phyloP scores from a whole-genome alignment of 2,888 invertebrate genomes.

The Platycheirus albimanus region DNA sequence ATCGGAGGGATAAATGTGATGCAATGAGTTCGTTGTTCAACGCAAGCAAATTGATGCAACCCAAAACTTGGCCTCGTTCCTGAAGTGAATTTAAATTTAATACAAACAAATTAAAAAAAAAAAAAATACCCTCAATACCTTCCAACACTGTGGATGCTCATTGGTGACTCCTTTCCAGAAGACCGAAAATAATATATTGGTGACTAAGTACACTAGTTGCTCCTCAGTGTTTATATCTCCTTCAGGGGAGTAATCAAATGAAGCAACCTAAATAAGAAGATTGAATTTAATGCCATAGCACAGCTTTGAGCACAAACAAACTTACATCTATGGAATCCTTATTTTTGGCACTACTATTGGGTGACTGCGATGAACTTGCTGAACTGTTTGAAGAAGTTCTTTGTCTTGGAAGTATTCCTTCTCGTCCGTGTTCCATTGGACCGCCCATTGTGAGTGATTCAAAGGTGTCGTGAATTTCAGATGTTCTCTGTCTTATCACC shows the following conservation, averaged over 20 bases:
- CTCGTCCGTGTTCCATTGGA: slow-evolving; percentile 77
- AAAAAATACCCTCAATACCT: too few species aligned
- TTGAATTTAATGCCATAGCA: too few species aligned
- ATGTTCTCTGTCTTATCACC: slow-evolving; percentile 83
- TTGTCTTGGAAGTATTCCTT: slow-evolving; percentile 73
- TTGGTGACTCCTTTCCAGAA: slow-evolving; percentile 86
- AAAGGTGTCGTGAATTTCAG: slow-evolving; percentile 82
- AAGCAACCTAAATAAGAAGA: slow-evolving; percentile 15
- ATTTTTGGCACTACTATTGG: slow-evolving; percentile 77
- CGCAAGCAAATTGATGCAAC: slow-evolving; percentile 85
- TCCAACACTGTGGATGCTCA: slow-evolving; percentile 84
- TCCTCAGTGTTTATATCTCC: slow-evolving; percentile 83
- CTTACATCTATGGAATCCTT: slow-evolving; percentile 78
- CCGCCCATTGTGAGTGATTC: slow-evolving; percentile 80
- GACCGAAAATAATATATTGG: slow-evolving; percentile 84
- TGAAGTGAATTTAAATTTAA: slow-evolving; percentile 4
- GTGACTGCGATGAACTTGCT: slow-evolving; percentile 80
- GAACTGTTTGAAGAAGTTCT: slow-evolving; percentile 80
- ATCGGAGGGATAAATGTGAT: slow-evolving; percentile 84
- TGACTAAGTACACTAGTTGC: slow-evolving; percentile 85
- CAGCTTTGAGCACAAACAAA: not conserved
- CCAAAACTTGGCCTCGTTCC: slow-evolving; percentile 85
- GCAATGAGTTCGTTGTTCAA: slow-evolving; percentile 84
- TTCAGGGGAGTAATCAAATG: slow-evolving; percentile 80
- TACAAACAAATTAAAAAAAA: too few species aligned